Evolutionary conservation across 1,140 invertebrate species (phyloP).

Genomic region (Drosophila sp.): DNA sequence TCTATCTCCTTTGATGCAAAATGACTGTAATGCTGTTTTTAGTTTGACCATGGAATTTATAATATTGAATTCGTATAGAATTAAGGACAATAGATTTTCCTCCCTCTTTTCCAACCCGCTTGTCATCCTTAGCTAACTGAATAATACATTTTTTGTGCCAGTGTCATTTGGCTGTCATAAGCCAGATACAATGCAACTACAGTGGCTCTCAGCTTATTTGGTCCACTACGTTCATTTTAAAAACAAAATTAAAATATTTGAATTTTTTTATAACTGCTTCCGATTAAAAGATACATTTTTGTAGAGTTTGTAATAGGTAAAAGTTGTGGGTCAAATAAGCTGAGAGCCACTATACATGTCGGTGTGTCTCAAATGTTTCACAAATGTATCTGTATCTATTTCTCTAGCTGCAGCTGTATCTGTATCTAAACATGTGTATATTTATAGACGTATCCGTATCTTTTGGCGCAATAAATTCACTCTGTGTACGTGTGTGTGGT

Average conservation of each 20-base stretch:
- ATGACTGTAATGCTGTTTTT: no score
- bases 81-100: neutral
- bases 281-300: no score
- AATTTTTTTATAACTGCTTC: no score
- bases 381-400: slow-evolving; percentile 1
- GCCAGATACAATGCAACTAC: neutral
- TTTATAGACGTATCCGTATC: slow-evolving; percentile 10
- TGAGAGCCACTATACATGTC: neutral
- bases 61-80: no score
- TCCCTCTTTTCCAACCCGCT: neutral
- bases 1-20: no score
- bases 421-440: slow-evolving; percentile 10
- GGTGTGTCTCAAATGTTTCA: slow-evolving; percentile 29
- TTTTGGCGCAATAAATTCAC: slow-evolving; percentile 10
- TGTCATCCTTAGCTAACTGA: no score
- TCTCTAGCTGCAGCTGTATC: slow-evolving; percentile 2
- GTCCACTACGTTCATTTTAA: no score
- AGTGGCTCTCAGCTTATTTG: no score
- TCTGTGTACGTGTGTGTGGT: neutral
- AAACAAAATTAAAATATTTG: no score
- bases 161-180: slow-evolving; percentile 35
- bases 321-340: no score
- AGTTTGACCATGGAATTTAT: no score
- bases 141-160: neutral
- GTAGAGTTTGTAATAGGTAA: no score